Conservation (phyloP, 2,888 invertebrate genomes). For the Furcula furcula region DNA sequence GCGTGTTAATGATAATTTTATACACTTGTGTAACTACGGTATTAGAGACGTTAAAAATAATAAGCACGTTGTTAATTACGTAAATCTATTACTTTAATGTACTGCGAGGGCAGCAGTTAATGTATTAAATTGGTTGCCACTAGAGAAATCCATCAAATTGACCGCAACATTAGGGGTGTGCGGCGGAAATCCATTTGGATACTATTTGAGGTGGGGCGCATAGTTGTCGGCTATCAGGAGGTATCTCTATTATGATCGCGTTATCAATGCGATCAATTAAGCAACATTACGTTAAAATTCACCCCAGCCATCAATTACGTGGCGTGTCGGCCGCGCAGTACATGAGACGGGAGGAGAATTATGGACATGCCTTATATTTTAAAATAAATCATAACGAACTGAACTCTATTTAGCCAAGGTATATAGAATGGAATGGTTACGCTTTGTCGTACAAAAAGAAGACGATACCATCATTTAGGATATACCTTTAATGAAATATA, state of each 20-base stretch:
- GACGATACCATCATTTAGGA: too few species aligned
- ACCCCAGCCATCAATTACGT: conserved; percentile 66
- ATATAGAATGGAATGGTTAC: too few species aligned
- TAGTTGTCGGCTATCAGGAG: conserved; percentile 38
- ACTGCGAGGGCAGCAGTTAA: conserved; percentile 35
- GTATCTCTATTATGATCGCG: conserved; percentile 58
- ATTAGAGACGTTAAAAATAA: conserved; percentile 1
- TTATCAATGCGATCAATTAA: conserved; percentile 74
- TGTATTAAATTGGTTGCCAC: conserved; percentile 15
- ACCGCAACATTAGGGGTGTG: conserved; percentile 44
- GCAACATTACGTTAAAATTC: conserved; percentile 70
- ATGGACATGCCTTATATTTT: conserved; percentile 43
- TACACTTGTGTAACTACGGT: conserved; percentile 20
- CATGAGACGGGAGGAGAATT: conserved; percentile 28
- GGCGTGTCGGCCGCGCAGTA: conserved; percentile 41
- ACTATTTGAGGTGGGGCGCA: conserved; percentile 44
- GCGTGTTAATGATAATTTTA: conserved; percentile 33
- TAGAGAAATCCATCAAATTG: conserved; percentile 49
- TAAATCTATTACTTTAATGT: conserved; percentile 20
- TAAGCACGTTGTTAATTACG: neutral
- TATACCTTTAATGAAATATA: too few species aligned
- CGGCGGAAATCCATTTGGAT: conserved; percentile 56
- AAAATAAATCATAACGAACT: neutral
- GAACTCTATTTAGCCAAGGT: too few species aligned
- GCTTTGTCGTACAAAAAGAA: too few species aligned